Conservation (phyloP, 2,797 vertebrate genomes). For the Hoplostethus mediterraneus region DNA sequence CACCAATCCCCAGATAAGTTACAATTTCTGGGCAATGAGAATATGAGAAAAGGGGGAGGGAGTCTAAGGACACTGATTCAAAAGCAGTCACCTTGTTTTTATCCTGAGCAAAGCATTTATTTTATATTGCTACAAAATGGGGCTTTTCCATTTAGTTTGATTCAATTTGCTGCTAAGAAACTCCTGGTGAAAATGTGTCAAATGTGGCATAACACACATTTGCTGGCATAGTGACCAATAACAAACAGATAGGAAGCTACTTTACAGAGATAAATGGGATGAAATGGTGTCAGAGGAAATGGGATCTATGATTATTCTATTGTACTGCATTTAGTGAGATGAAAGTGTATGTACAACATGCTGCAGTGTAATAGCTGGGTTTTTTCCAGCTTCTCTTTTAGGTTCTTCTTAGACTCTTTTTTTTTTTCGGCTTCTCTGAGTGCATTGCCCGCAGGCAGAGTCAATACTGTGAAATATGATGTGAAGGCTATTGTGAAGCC, state of each 20-base stretch:
- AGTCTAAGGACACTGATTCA: neutral
- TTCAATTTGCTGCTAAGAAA: slow-evolving; percentile 13
- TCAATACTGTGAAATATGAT: slow-evolving; percentile 71
- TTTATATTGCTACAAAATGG: neutral
- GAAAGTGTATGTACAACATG: slow-evolving; percentile 29
- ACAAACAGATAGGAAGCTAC: neutral
- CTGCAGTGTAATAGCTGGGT: slow-evolving; percentile 31
- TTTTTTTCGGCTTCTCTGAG: slow-evolving; percentile 29
- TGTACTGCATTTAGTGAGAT: slow-evolving; percentile 37
- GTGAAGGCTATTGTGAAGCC: slow-evolving; percentile 74
- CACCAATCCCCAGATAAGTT: neutral
- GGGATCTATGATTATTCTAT: slow-evolving; percentile 29
- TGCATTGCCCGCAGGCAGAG: slow-evolving; percentile 55
- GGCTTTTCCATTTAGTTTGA: neutral
- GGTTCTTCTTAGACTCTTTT: slow-evolving; percentile 43
- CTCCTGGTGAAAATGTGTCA: neutral
- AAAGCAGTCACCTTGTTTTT: neutral
- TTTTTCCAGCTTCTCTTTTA: slow-evolving; percentile 45
- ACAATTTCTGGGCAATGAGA: neutral
- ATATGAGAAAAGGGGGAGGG: neutral
- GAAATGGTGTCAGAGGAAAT: slow-evolving; percentile 13
- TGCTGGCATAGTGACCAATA: slow-evolving; percentile 10
- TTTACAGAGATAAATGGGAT: neutral
- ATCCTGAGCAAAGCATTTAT: neutral
- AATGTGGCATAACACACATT: neutral